These are phyloP conservation scores for Nephrotoma appendiculata DNA, from an alignment of 2,888 invertebrate genomes.

Conservation along the genomic window DNA sequence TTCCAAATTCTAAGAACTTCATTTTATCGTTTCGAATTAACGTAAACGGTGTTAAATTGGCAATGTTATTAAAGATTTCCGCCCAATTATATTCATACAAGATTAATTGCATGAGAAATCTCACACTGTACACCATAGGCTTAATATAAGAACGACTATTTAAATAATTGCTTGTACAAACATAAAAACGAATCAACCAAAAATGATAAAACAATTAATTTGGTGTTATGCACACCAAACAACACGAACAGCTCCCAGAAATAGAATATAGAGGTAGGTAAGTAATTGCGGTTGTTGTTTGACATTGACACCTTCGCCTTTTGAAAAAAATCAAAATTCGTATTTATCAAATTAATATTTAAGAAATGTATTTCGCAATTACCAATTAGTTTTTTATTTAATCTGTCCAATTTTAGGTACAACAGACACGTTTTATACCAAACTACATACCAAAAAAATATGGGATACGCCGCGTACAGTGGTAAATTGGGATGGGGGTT, in stretches of 20 bases:
- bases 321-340: background rate
- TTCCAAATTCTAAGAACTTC: no score
- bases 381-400: background rate
- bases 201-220: background rate
- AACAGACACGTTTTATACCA: background rate
- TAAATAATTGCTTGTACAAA: background rate
- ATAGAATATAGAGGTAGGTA: background rate
- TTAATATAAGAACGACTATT: background rate
- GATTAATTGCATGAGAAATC: background rate
- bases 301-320: background rate
- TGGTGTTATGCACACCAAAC: background rate
- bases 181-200: background rate
- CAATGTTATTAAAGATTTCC: background rate
- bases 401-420: background rate
- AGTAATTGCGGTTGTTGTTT: background rate
- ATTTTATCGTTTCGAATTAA: no score
- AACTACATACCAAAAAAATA: no score
- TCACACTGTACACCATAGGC: background rate
- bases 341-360: background rate
- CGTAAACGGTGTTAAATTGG: no score
- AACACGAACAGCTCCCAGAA: background rate
- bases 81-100: background rate
- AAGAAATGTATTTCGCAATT: background rate
- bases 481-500: no score
- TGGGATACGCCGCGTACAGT: no score